Conservation (phyloP, 1,140 invertebrate genomes). For the Camponotus vicinus region DNA sequence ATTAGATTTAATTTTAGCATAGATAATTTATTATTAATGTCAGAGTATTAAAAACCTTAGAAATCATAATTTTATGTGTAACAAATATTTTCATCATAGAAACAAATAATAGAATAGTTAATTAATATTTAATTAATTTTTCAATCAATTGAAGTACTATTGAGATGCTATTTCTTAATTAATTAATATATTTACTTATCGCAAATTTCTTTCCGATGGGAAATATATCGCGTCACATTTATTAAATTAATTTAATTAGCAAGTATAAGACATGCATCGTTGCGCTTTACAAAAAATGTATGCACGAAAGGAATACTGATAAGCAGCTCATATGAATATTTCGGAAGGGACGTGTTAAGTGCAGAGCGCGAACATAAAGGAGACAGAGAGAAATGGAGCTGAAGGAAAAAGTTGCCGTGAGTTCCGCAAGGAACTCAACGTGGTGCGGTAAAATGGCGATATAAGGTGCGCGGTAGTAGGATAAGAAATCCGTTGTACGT, state of each 20-base stretch:
- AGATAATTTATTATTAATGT: too few relatives aligned
- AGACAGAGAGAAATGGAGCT: slow-evolving; percentile 46
- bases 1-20: too few relatives aligned
- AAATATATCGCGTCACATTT: too few relatives aligned
- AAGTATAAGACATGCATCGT: background rate
- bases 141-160: too few relatives aligned
- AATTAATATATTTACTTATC: too few relatives aligned
- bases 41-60: too few relatives aligned
- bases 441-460: slow-evolving; percentile 23
- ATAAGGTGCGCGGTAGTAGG: background rate
- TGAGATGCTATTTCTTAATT: too few relatives aligned
- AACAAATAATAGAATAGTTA: too few relatives aligned
- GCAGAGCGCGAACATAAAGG: background rate
- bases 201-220: too few relatives aligned
- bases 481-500: slow-evolving; percentile 69
- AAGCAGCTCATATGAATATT: slow-evolving; percentile 2
- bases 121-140: too few relatives aligned
- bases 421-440: background rate
- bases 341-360: slow-evolving; percentile 8
- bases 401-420: slow-evolving; percentile 35
- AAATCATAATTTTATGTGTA: too few relatives aligned
- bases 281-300: background rate
- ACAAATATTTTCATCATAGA: too few relatives aligned
- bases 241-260: slow-evolving; percentile 8
- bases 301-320: background rate